phyloP scores from a whole-genome alignment of 2,797 vertebrate genomes.

The Sitta carolinensis region DNA sequence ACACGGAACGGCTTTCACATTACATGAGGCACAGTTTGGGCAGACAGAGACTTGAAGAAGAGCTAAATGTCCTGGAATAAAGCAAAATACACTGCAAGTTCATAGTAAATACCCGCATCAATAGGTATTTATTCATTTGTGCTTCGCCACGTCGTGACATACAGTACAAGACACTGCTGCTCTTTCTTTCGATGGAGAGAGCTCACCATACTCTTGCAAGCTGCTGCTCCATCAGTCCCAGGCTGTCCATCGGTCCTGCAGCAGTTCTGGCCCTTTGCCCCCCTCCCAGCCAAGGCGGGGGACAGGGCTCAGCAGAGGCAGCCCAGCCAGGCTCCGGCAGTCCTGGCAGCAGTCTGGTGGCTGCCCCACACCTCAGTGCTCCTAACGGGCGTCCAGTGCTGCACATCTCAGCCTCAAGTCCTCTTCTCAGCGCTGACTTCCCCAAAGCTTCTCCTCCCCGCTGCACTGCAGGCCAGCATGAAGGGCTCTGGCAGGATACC shows the following conservation, averaged over 20 bases:
- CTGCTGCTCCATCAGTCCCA: slow-evolving; percentile 7
- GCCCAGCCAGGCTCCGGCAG: background rate
- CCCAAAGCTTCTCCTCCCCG: background rate
- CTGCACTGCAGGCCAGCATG: background rate
- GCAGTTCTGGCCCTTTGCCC: background rate
- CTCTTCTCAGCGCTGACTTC: background rate
- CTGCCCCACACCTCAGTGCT: slow-evolving; percentile 1
- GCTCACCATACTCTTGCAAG: background rate
- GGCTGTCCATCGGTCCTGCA: background rate
- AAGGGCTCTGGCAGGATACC: background rate
- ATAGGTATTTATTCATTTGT: slow-evolving; percentile 69
- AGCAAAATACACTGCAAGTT: slow-evolving; percentile 71
- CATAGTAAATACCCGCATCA: slow-evolving; percentile 67
- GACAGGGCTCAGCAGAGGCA: background rate
- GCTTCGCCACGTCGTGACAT: slow-evolving; percentile 52
- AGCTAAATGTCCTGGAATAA: slow-evolving; percentile 69
- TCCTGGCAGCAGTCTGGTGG: background rate
- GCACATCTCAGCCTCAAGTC: background rate
- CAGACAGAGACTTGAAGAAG: slow-evolving; percentile 34
- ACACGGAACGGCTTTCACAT: slow-evolving; percentile 64
- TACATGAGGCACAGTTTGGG: slow-evolving; percentile 71
- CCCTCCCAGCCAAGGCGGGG: background rate
- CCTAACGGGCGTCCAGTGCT: background rate
- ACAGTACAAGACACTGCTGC: slow-evolving; percentile 63
- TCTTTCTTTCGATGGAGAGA: background rate